Base-by-base conservation (phyloP, 2,113 vertebrate genomes). In the Odontophorus gujanensis region DNA sequence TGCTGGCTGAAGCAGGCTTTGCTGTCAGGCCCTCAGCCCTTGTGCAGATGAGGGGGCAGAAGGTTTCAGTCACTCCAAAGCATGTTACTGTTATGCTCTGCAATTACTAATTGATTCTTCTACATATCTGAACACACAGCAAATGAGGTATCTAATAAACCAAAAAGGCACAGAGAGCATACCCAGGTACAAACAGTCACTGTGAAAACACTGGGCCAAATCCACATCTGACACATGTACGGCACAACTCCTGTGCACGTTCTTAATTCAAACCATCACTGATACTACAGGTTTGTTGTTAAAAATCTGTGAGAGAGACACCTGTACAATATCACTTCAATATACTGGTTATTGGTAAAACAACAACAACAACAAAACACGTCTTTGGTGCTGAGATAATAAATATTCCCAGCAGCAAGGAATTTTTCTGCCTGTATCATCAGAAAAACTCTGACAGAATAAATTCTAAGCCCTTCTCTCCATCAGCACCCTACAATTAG, bases 1-100 rank as follows among this genome's bases (percentile, higher is more conserved):
- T 47, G 62, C 7, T n/a, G 30, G 61, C 58, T 80, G 74, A 95
- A 92, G 50, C 4, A 81, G 77, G 79, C 8, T 36, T 36, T 88
- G 50, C 65, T 92, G 90, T 89, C 90, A 95, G 77, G 53, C 77
- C 34, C 73, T 62, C 47, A 5, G 11, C 30, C 57, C 50, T 69
- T 69, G 30, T 2, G 5, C 22, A 79, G 77, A 72, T 8, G 21
- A 53, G 0, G 68, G 77, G 77, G 80, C 47, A 85, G 57, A 88
- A 93, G 72, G 90, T 67, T 89, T 71, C 77, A 81, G 79, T 79
- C 89, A 81, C 15, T 42, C 80, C 71, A n/a, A 42, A 93, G 58
- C 16, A 15, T 8, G 15, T 28, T 28, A 53, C 28, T 53, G 51
- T 28, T 28, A 36, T 34, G 32, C 28, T 14, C 21, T 21, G 34